Evolutionary conservation across 35 echinoderm and acorn worm genomes (phyloP), one percentile per base, ranked within the genome.

Genomic region (Apostichopus japonicus): DNA sequence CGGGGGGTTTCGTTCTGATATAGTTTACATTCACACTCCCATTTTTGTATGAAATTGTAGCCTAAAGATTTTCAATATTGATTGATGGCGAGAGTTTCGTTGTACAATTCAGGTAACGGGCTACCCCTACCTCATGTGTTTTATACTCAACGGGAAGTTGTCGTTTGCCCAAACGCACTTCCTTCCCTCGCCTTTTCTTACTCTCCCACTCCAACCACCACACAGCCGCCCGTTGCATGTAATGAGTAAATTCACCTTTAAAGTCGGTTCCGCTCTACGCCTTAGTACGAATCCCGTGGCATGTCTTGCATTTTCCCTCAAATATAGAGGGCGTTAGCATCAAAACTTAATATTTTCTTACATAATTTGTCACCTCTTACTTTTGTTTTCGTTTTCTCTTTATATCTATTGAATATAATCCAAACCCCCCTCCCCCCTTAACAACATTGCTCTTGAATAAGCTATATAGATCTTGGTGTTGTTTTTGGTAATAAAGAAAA

Each of bases 301-400:
- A 82, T 94, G 24, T 94, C 57, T 44, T 94, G 93, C 58, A 54
- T 90, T 4, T 90, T 14, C 6, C 86, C 75, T 77, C 86, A 94
- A 13, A 94, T 56, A 90, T 94, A 94, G 4, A 94, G 53, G 0
- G 76, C 87, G 25, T 90, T 94, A 21, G 86, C 93, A 57, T 94
- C 93, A 90, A 90, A 90, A 13, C 87, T 56, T 55, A 80, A 2
- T 44, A 83, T 81, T 79, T 94, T 67, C 63, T 90, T 77, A 55
- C 93, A 93, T 9, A 90, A 8, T 88, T 89, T 89, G 61, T 63
- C 71, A 14, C 86, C 86, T 15, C 92, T 72, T 15, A 33, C 57
- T 57, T 57, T 57, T 9, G 56, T 57, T 57, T 57, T 57, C 56
- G 11, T 16, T 51, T 78, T 91, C 17, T 91, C 89, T 16, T 91